Base-by-base conservation (phyloP, 2,888 invertebrate species). In the Orgyia antiqua region DNA sequence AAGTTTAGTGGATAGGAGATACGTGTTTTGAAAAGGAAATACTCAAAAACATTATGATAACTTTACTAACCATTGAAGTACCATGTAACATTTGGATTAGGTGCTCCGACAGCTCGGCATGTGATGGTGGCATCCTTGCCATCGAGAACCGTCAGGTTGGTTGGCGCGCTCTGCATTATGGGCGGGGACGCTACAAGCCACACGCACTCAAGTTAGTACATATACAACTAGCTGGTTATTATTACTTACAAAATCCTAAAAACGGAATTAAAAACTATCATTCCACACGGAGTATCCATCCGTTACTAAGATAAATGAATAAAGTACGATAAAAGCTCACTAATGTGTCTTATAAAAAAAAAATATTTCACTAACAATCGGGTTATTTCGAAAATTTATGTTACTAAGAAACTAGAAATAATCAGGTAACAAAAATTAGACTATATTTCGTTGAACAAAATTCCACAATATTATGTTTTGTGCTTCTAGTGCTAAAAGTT, bases 11-110 rank as follows among this genome's bases (percentile, higher is more conserved):
- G n/a, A n/a, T n/a, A n/a, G n/a, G n/a, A n/a, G n/a, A n/a, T n/a
- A n/a, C n/a, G n/a, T n/a, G n/a, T n/a, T n/a, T n/a, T n/a, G n/a
- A n/a, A n/a, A n/a, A n/a, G n/a, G n/a, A n/a, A n/a, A n/a, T n/a
- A n/a, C n/a, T n/a, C n/a, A n/a, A n/a, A n/a, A n/a, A n/a, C n/a
- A n/a, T n/a, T 15, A 15, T 15, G 15, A 15, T 15, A 15, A 4
- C 4, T 31, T 44, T 50, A 68, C 89, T 89, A 88, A 97, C 97
- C 95, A 79, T 95, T 94, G 67, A 93, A 94, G 61, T 92, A 91
- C 98, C 98, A 98, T 24, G 95, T 94, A 37, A 94, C 90, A 65
- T 94, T 95, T 6, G 98, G 98, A 49, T 91, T 89, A 11, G 98
- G 98, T 10, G 97, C 96, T 28, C 98, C 98, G 31, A 92, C 90